Evolutionary conservation across 2,797 vertebrate species (phyloP), one percentile per base, ranked within the genome.

Genomic region (Eulemur albifrons): DNA sequence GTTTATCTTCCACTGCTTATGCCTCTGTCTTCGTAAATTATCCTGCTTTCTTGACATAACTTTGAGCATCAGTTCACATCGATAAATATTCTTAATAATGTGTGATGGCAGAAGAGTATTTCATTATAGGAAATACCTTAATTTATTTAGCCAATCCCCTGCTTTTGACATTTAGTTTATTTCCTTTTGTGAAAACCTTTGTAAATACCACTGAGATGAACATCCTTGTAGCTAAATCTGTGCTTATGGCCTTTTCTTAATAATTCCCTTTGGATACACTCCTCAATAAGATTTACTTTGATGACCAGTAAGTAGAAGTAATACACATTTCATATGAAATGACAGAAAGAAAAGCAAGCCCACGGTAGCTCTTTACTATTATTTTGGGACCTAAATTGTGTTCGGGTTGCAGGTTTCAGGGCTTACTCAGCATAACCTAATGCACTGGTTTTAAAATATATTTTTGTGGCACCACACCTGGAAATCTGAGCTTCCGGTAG

Each of bases 341-440:
- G 5, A 18, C 27, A 86, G 40, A 94, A 27, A 83, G n/a, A 35
- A 35, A 82, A 93, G 32, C 50, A 91, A 87, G 61, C 48, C 72
- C 79, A 84, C 11, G 45, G 54, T 67, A 83, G 48, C 61, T 77
- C 21, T 87, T 91, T 72, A 54, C 30, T 52, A 54, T 88, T 80
- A 73, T 92, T 93, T 81, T 12, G 84, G 35, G 57, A 81, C 80
- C 50, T 94, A 96, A 95, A 96, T 92, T 52, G 32, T 73, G 30
- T 96, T 95, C 86, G 76, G 20, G 48, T 97, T 77, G 83, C 87
- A 84, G 59, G 48, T 87, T 73, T 73, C 14, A 35, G 81, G 76
- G 80, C 93, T 98, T 97, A 91, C 80, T 94, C 92, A 97, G 92
- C 83, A 94, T 59, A 92, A 87, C 7, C 15, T 70, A 94, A 59